Conservation (phyloP, 1,140 invertebrate species). For the Andrena cerasifolii region DNA sequence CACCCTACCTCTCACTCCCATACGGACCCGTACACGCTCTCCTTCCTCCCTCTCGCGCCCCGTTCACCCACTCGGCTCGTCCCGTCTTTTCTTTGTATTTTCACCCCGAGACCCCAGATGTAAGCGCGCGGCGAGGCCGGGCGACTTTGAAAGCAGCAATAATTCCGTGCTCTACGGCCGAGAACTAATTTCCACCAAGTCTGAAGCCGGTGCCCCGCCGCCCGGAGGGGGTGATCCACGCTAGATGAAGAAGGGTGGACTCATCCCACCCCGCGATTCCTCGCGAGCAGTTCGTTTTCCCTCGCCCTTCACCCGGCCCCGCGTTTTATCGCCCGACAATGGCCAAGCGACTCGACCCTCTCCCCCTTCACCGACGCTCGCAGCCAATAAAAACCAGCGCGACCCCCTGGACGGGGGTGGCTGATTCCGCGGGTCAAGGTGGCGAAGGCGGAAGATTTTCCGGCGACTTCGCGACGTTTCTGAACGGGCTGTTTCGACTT, state of each 20-base stretch:
- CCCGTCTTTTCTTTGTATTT: slow-evolving; percentile 51
- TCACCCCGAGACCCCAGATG: slow-evolving; percentile 47
- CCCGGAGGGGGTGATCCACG: slow-evolving; percentile 12
- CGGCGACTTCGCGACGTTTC: slow-evolving; percentile 16
- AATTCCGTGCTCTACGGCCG: slow-evolving; percentile 68
- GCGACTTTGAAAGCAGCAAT: slow-evolving; percentile 73
- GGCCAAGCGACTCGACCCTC: slow-evolving; percentile 14
- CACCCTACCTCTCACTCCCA: slow-evolving; percentile 19
- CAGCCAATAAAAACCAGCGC: slow-evolving; percentile 54
- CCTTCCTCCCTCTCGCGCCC: slow-evolving; percentile 33
- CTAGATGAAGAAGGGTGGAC: slow-evolving; percentile 44
- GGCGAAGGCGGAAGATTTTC: not conserved
- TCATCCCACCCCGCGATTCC: slow-evolving; percentile 27
- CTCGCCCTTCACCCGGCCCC: slow-evolving; percentile 25
- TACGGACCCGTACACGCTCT: slow-evolving; percentile 13
- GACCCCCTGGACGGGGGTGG: not conserved
- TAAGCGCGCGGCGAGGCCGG: slow-evolving; percentile 53
- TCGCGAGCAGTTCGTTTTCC: slow-evolving; percentile 53
- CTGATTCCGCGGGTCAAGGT: slow-evolving; percentile 32
- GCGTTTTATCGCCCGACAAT: slow-evolving; percentile 63
- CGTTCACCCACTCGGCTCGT: not conserved
- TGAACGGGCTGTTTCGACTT: not conserved
- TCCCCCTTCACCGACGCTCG: slow-evolving; percentile 42
- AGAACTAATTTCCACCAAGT: slow-evolving; percentile 71
- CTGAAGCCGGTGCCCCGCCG: slow-evolving; percentile 33